These are phyloP conservation scores for Maccullochella peelii DNA, from an alignment of 2,113 vertebrate species.

Conservation along the genomic window DNA sequence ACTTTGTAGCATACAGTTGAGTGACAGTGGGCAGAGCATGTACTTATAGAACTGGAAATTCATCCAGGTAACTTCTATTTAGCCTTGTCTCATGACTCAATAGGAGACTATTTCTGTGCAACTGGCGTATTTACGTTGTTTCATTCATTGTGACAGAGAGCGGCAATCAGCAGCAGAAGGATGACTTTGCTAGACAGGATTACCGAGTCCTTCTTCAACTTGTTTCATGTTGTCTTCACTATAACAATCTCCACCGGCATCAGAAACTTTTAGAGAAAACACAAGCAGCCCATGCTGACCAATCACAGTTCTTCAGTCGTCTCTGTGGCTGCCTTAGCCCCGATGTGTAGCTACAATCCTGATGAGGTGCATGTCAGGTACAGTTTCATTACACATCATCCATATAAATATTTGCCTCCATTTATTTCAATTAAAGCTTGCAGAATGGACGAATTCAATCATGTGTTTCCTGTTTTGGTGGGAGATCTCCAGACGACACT, in stretches of 20 bases:
- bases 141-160: background rate
- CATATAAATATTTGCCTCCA: background rate
- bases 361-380: no score
- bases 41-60: no score
- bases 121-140: no score
- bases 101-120: background rate
- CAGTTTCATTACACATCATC: background rate
- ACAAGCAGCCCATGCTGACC: background rate
- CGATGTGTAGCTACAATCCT: no score
- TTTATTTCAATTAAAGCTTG: background rate
- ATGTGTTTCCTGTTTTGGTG: background rate
- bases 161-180: background rate
- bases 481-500: background rate
- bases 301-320: background rate
- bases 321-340: no score
- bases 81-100: background rate
- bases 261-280: background rate
- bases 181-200: background rate
- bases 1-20: background rate
- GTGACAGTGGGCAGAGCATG: no score
- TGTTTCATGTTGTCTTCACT: background rate
- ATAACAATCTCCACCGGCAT: no score
- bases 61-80: background rate
- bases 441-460: background rate
- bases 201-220: background rate